phyloP scores from a whole-genome alignment of 2,888 invertebrate genomes.

The Callinectes sapidus region DNA sequence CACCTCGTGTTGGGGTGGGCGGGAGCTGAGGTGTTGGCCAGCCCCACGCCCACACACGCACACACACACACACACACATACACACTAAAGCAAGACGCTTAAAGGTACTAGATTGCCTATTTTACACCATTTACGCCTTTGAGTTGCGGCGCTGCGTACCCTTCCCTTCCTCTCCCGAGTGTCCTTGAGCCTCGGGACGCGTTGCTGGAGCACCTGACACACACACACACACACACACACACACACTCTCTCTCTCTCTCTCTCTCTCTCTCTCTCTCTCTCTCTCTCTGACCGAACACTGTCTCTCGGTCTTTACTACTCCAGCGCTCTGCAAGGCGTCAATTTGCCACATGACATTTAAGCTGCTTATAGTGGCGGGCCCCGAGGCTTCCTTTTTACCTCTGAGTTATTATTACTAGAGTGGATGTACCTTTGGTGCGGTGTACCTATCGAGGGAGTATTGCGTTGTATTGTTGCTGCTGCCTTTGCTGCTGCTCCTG shows the following conservation, averaged over 20 bases:
- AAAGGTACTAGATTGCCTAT: not conserved
- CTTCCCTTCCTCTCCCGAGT: not conserved
- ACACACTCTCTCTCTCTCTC: not conserved
- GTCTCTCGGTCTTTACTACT: not conserved
- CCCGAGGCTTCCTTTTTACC: conserved; percentile 10
- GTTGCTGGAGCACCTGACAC: not conserved
- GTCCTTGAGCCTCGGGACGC: not conserved
- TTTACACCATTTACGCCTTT: not conserved
- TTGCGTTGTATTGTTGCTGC: not conserved
- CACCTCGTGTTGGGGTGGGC: not conserved
- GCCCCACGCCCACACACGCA: not conserved
- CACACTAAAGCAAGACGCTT: not conserved
- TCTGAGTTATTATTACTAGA: not conserved
- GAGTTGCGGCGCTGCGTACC: not conserved
- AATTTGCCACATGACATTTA: conserved; percentile 4
- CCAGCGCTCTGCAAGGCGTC: not conserved
- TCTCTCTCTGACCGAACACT: not conserved
- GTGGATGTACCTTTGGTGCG: not conserved
- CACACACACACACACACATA: not conserved
- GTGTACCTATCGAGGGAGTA: not conserved
- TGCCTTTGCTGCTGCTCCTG: not conserved
- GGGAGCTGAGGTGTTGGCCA: not conserved
- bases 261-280: conserved; percentile 24
- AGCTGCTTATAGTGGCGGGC: not conserved
- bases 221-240: conserved; percentile 23